phyloP scores from a whole-genome alignment of 1,140 invertebrate species.

The Drosophila grimshawi region DNA sequence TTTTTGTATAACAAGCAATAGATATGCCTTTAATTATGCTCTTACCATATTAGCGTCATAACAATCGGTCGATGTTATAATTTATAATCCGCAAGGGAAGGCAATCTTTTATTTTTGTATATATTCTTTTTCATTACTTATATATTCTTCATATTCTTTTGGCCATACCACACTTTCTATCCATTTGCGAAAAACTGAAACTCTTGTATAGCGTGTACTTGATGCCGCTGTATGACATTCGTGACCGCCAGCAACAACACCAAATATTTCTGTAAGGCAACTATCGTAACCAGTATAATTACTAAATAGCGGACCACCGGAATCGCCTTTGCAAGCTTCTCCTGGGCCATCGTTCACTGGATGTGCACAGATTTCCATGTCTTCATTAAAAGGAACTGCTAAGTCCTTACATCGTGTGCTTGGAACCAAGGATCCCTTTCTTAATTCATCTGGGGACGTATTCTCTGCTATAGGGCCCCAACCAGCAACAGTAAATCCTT shows the following conservation, averaged over 20 bases:
- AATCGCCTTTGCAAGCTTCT: constrained; percentile 19
- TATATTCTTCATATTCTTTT: neutral
- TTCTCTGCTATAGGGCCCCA: neutral
- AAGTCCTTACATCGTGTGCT: neutral
- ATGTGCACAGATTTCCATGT: constrained; percentile 3
- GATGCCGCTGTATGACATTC: rapidly evolving
- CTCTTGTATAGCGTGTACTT: neutral
- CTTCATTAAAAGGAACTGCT: neutral
- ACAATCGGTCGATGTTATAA: too few relatives aligned
- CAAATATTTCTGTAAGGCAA: constrained; percentile 16
- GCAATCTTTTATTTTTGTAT: too few relatives aligned
- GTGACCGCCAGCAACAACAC: neutral
- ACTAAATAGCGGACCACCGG: constrained; percentile 30
- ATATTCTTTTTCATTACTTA: too few relatives aligned
- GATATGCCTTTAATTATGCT: too few relatives aligned
- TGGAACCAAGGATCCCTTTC: neutral
- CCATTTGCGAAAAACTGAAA: constrained; percentile 26
- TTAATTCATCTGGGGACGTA: neutral
- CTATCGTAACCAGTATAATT: neutral
- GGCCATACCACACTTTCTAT: constrained; percentile 27
- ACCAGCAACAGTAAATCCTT: constrained; percentile 2
- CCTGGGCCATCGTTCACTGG: neutral
- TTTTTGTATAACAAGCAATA: too few relatives aligned
- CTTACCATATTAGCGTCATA: too few relatives aligned
- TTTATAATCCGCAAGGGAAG: too few relatives aligned